Percentiles rank a stretch among this genome's conserved stretches.
Evolutionary conservation across 2,888 invertebrate species (phyloP).

Genomic region (Endotricha flammealis): DNA sequence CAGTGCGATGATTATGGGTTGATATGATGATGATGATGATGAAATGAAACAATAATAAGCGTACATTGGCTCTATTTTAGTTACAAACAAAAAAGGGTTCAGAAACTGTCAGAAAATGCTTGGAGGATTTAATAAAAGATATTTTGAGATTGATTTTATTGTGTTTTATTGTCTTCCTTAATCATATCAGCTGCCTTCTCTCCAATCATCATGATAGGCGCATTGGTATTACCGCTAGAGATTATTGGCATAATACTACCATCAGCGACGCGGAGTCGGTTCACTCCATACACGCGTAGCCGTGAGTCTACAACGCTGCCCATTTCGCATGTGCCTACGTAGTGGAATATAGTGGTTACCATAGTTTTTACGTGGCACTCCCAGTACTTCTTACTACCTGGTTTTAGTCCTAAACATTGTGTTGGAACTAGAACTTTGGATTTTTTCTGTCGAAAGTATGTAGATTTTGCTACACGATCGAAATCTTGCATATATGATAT

Average conservation of each 20-base stretch:
- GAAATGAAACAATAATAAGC: too few species aligned
- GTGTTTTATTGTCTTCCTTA: slow-evolving; percentile 24
- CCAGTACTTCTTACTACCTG: slow-evolving; percentile 5
- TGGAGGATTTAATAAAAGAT: too few species aligned
- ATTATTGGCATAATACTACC: slow-evolving; percentile 18
- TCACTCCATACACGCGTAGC: slow-evolving; percentile 10
- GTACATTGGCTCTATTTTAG: too few species aligned
- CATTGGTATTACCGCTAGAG: slow-evolving; percentile 74
- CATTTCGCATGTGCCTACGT: slow-evolving; percentile 84
- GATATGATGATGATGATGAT: too few species aligned
- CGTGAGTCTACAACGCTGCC: slow-evolving; percentile 81
- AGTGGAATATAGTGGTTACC: slow-evolving; percentile 1
- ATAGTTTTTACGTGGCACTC: slow-evolving; percentile 1
- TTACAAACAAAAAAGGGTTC: too few species aligned
- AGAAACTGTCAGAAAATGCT: too few species aligned
- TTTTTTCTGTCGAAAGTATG: neutral
- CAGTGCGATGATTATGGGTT: too few species aligned
- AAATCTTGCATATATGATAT: neutral
- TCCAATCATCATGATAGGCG: slow-evolving; percentile 44
- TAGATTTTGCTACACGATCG: neutral
- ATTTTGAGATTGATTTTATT: too few species aligned
- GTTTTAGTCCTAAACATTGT: neutral
- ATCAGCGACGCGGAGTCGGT: slow-evolving; percentile 23
- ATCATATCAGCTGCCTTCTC: slow-evolving; percentile 26
- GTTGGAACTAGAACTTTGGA: neutral